phyloP scores from a whole-genome alignment of 30 jellyfish, hydroid and myxozoan species.

The Turritopsis dohrnii region DNA sequence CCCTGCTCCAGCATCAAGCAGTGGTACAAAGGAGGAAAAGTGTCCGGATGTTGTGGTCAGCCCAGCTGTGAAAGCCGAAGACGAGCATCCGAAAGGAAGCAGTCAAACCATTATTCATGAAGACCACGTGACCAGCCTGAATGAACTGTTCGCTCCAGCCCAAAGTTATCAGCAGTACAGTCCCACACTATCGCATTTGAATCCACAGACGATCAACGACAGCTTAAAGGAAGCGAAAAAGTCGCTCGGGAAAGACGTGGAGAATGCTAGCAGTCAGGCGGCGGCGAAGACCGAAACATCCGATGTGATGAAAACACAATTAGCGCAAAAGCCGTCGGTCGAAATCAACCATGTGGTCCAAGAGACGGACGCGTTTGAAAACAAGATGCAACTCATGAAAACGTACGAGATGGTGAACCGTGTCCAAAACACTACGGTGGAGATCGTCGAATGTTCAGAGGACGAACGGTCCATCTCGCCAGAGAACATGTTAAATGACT shows the following conservation, averaged over 20 bases:
- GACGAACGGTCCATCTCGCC: slow-evolving; percentile 26
- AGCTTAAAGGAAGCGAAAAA: slow-evolving; percentile 49
- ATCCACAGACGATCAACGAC: slow-evolving; percentile 61
- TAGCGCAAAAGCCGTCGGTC: slow-evolving; percentile 10
- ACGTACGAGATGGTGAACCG: neutral
- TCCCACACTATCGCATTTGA: slow-evolving; percentile 63
- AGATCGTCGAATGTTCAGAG: slow-evolving; percentile 18
- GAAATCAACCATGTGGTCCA: neutral
- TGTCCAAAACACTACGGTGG: neutral
- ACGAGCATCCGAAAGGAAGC: slow-evolving; percentile 5
- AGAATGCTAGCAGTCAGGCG: slow-evolving; percentile 25
- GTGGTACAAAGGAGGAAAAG: neutral
- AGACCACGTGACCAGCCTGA: neutral
- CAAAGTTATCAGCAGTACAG: slow-evolving; percentile 43
- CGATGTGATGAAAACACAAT: neutral
- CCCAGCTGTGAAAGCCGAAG: slow-evolving; percentile 2
- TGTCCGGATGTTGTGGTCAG: neutral
- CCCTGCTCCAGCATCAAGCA: neutral
- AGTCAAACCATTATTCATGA: neutral
- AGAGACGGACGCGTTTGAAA: neutral
- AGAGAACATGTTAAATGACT: slow-evolving; percentile 4
- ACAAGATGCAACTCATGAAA: neutral
- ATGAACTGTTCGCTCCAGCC: slow-evolving; percentile 16
- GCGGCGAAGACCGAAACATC: slow-evolving; percentile 5
- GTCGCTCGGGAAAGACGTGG: slow-evolving; percentile 22